Evolutionary conservation across 2,797 vertebrate species (phyloP).

Genomic region (Mus minutoides): DNA sequence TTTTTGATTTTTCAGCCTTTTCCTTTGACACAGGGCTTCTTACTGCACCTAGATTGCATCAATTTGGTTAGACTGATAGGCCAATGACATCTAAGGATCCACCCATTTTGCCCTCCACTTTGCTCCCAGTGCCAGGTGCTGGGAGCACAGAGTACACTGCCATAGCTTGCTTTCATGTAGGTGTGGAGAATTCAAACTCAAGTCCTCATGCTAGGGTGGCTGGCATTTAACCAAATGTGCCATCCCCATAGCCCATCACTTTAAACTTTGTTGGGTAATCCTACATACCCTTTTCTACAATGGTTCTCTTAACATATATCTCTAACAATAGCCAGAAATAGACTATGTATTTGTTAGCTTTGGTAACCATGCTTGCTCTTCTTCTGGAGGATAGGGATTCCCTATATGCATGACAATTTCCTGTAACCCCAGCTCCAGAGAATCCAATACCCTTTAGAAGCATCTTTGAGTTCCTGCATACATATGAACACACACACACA

Average conservation of each 20-base stretch:
- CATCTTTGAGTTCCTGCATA: neutral
- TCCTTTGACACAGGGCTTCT: neutral
- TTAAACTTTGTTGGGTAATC: neutral
- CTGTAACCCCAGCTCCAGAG: neutral
- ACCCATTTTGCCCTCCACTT: neutral
- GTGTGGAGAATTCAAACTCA: no score
- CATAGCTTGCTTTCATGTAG: neutral
- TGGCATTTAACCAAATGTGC: neutral
- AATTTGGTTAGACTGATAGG: neutral
- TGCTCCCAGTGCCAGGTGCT: neutral
- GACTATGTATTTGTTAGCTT: neutral
- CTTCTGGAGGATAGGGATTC: neutral
- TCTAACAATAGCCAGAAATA: neutral
- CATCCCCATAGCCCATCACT: no score
- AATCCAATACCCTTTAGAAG: neutral
- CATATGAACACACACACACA: neutral
- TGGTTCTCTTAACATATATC: neutral
- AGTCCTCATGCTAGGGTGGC: neutral
- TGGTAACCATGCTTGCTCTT: neutral
- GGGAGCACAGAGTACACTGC: neutral
- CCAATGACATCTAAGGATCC: no score
- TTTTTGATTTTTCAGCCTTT: neutral
- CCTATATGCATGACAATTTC: neutral
- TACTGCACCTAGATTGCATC: neutral
- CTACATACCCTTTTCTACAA: neutral